These are phyloP conservation scores for Erpornis zantholeuca DNA, from an alignment of 2,113 vertebrate species.

Conservation along the genomic window DNA sequence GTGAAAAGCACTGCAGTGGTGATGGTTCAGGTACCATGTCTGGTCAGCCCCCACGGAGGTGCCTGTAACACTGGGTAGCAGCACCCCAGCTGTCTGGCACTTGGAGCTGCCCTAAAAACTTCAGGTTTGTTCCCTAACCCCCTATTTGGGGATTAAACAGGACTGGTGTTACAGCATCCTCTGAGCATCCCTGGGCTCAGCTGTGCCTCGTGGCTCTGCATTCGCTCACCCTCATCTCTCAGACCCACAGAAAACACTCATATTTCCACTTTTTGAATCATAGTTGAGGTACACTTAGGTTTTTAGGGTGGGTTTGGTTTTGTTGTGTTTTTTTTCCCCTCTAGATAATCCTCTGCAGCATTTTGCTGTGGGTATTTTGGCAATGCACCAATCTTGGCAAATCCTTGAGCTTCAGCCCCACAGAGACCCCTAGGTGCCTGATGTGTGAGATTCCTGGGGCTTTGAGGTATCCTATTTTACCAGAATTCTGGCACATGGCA, in stretches of 20 bases:
- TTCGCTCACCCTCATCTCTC: accelerated
- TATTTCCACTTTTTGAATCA: accelerated
- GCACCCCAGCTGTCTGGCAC: background rate
- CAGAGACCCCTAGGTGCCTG: background rate
- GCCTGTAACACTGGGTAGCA: background rate
- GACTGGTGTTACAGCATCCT: background rate
- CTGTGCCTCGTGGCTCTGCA: accelerated
- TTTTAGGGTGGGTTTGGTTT: background rate
- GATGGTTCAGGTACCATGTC: background rate
- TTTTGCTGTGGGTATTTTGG: background rate
- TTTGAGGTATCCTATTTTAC: background rate
- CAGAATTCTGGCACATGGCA: background rate
- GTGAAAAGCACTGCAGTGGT: background rate
- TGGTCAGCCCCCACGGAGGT: accelerated
- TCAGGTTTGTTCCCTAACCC: background rate
- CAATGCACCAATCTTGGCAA: background rate
- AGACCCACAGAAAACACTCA: accelerated
- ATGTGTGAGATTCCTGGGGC: background rate
- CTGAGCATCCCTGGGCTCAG: background rate
- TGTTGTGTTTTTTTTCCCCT: background rate
- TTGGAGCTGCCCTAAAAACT: background rate
- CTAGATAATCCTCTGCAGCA: background rate
- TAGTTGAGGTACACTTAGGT: background rate
- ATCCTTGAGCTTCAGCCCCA: background rate
- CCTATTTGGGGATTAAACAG: accelerated